Base-by-base conservation (phyloP, 2,888 invertebrate species). In the Aphrophora alni region DNA sequence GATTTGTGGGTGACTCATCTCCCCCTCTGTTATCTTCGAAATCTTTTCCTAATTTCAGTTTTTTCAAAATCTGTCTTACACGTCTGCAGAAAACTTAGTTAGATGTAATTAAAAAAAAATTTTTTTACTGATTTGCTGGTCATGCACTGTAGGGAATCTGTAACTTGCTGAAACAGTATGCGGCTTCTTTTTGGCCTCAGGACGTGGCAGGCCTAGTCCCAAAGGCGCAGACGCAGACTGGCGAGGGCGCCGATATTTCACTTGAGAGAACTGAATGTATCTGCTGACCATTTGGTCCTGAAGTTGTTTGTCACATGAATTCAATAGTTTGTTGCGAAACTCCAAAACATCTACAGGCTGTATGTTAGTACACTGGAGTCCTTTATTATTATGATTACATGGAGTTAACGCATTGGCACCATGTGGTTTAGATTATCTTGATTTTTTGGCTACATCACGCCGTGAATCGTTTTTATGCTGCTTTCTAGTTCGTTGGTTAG, bases 101-200 rank as follows among this genome's bases (percentile, higher is more conserved):
- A 26, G 17, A 71, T 71, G 71, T 71, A 71, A 26, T 5, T 8
- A 71, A 71, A 71, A 71, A 5, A 8, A 8, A 8, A 8, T 71
- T 5, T 21, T 24, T 26, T 8, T 21, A 3, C 8, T 71, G 71
- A 71, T 71, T 71, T 71, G 25, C 71, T 25, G 71, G 4, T 21
- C 71, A 25, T 14, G 24, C 2, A 71, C 4, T 21, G 71, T 71
- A 21, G 71, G 71, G 26, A 71, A 71, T 26, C 25, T 71, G 27
- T 71, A 71, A 71, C 25, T 71, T 25, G 71, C 26, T 71, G 71
- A 71, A 4, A 71, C 71, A 71, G 25, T 71, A 21, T 71, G 71
- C 25, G 71, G 27, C n/a, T 71, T 33, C 33, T 33, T 33, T 33
- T 8, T 71, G n/a, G 71, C 24, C 26, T 24, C 26, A 71, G 10